Evolutionary conservation across 2,888 invertebrate species (phyloP), one percentile per base, ranked within the genome.

Genomic region (Leptinotarsa juncta): DNA sequence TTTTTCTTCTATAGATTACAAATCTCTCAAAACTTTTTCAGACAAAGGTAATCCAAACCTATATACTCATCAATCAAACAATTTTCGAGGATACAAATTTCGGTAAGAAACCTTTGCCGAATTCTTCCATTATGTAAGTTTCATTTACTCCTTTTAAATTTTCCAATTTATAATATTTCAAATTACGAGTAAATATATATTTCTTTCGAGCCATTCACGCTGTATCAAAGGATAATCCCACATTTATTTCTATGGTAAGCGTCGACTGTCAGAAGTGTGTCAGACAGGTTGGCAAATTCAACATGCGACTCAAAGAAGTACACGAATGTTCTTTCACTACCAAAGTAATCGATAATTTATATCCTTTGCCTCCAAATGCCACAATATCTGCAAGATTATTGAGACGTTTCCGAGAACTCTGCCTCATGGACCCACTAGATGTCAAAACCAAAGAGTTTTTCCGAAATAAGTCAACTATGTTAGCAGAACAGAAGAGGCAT

Each of bases 401-500:
- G 4, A 55, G 77, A 57, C 3, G 12, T 15, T 5, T 77, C 7
- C 48, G 77, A 20, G 18, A 42, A 62, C 18, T 70, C 10, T 15
- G 48, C 18, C 20, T 72, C 16, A 49, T 77, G 65, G 66, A 72
- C 23, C 65, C 42, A 16, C 65, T 55, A 20, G 42, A 66, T 49
- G 49, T 48, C 32, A 67, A 65, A 53, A 65, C 73, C 77, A 74
- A 76, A 51, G 65, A 71, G 14, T 79, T 80, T 62, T 81, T 77
- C 62, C 69, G 79, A 23, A 80, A 81, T 60, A 77, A 73, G 51
- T 80, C 80, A 0, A 74, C 77, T 14, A 78, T 80, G 77, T 60
- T 77, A 16, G 32, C 49, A 10, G 82, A 82, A 68, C 79, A 78
- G 70, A 78, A 73, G 67, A 57, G 80, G 16, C 79, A 82, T 69